A percentile compares a stretch with the other conserved stretches of the same genome.
Evolutionary conservation across 2,113 vertebrate genomes (phyloP).

Genomic region (Pimephales promelas): DNA sequence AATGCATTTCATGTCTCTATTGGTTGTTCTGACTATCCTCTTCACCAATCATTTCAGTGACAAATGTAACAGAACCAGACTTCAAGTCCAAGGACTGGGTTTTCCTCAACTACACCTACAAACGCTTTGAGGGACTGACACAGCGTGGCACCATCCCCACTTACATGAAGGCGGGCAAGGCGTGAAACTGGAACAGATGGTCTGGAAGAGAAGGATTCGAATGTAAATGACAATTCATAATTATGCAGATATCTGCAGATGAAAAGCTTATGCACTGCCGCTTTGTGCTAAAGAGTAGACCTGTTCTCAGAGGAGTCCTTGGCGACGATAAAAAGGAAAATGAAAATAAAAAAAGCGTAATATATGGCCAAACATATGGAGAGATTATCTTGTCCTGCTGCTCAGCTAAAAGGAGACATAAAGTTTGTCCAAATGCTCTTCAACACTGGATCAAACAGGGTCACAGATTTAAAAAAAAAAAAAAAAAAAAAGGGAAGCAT

Average conservation of each 20-base stretch:
- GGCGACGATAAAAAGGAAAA: constrained; percentile 7
- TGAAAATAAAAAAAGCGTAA: background rate
- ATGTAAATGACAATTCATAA: constrained; percentile 29
- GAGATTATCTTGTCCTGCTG: constrained; percentile 34
- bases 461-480: background rate
- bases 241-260: background rate
- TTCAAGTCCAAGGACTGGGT: constrained; percentile 99
- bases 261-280: constrained; percentile 41
- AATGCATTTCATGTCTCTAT: background rate
- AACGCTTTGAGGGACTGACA: constrained; percentile 95
- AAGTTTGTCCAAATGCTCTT: constrained; percentile 41
- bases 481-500: constrained; percentile 4
- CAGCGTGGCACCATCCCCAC: constrained; percentile 95
- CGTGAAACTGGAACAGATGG: constrained; percentile 73
- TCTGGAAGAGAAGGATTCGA: background rate
- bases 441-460: constrained; percentile 52
- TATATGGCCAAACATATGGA: constrained; percentile 14
- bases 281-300: constrained; percentile 31
- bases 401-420: constrained; percentile 47
- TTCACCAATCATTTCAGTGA: constrained; percentile 71
- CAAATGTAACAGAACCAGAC: constrained; percentile 91
- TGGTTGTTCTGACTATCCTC: constrained; percentile 45
- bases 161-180: constrained; percentile 94
- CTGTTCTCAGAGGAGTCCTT: constrained; percentile 41
- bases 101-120: constrained; percentile 99